phyloP scores from a whole-genome alignment of 2,113 vertebrate genomes.

The Pseudorasbora parva region DNA sequence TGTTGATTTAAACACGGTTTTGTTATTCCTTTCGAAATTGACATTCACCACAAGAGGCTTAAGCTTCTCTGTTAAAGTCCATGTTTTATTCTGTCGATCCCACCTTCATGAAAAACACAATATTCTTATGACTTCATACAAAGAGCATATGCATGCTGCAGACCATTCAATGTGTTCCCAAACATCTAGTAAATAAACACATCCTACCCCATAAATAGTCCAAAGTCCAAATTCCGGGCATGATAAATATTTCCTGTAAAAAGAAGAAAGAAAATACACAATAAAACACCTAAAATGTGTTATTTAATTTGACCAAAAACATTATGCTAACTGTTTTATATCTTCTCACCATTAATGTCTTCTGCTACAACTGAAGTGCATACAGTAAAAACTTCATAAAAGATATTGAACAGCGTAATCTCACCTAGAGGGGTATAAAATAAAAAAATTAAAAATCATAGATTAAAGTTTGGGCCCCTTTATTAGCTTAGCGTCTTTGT shows the following conservation, averaged over 20 bases:
- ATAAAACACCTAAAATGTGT: background rate
- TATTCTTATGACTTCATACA: background rate
- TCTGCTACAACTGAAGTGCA: conserved; percentile 87
- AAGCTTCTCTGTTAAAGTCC: conserved; percentile 78
- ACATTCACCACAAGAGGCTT: conserved; percentile 82
- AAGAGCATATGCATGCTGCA: background rate
- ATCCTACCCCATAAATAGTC: conserved; percentile 83
- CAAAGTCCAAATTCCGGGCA: conserved; percentile 87
- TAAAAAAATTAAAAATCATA: background rate
- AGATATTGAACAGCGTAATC: conserved; percentile 84
- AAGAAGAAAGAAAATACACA: background rate
- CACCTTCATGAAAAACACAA: conserved; percentile 71
- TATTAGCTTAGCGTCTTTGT: too few species aligned
- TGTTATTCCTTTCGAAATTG: conserved; percentile 82
- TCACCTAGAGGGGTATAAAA: conserved; percentile 73
- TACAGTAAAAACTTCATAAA: conserved; percentile 87
- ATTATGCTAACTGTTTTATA: background rate
- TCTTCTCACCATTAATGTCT: conserved; percentile 77
- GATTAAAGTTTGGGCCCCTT: background rate
- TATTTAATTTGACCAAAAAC: background rate
- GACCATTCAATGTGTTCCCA: background rate
- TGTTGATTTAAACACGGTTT: conserved; percentile 82
- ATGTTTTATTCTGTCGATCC: conserved; percentile 83
- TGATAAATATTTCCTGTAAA: conserved; percentile 83
- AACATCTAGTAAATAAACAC: background rate